phyloP scores from a whole-genome alignment of 2,797 vertebrate species.

The Lepus oiostolus region DNA sequence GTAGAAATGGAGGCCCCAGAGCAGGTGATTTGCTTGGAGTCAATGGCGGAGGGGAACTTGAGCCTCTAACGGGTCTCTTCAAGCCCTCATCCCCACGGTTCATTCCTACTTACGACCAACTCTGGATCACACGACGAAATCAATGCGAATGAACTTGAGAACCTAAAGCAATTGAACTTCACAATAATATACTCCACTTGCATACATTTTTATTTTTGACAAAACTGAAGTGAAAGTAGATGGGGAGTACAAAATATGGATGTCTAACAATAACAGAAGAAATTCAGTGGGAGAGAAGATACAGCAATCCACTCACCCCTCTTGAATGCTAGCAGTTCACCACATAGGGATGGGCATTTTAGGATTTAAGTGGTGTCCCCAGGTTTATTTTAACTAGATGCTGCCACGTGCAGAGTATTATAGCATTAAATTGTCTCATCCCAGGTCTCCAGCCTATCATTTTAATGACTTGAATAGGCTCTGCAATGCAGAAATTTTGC shows the following conservation, averaged over 20 bases:
- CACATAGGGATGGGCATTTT: not conserved
- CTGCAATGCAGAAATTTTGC: not conserved
- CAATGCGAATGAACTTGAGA: not conserved
- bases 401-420: not conserved
- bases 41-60: not conserved
- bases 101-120: not conserved
- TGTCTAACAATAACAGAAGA: not conserved
- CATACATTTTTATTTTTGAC: not conserved
- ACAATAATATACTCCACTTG: not conserved
- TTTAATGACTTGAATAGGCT: not conserved
- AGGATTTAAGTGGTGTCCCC: not conserved
- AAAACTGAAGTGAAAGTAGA: not conserved
- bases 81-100: not conserved
- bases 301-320: not conserved
- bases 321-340: not conserved
- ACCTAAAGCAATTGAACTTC: not conserved
- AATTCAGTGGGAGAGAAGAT: not conserved
- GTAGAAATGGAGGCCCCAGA: not conserved
- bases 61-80: not conserved
- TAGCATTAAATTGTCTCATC: not conserved
- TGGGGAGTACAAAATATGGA: not conserved
- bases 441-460: not conserved
- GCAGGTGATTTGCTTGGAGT: not conserved
- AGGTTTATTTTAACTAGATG: not conserved
- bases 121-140: not conserved